phyloP scores from a whole-genome alignment of 1,140 invertebrate genomes.

The Drosophila subobscura region DNA sequence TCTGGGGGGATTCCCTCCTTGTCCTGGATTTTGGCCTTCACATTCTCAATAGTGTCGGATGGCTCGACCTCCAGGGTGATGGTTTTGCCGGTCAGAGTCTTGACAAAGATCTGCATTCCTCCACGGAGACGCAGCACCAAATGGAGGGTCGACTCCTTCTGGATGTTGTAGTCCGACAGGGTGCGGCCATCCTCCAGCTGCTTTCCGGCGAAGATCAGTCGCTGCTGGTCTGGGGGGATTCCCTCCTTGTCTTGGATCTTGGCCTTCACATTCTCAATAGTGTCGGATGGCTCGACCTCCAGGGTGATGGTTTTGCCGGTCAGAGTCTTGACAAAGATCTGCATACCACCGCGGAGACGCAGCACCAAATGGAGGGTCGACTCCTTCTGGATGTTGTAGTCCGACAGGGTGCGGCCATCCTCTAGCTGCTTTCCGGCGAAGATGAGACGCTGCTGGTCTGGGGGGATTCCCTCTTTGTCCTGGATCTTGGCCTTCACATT shows the following conservation, averaged over 20 bases:
- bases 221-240: conserved; percentile 90
- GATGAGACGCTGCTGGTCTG: conserved; percentile 85
- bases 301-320: conserved; percentile 94
- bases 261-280: conserved; percentile 93
- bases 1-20: conserved; percentile 90
- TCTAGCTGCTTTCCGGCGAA: conserved; percentile 88
- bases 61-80: conserved; percentile 92
- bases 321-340: conserved; percentile 92
- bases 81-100: conserved; percentile 92
- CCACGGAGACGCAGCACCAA: conserved; percentile 92
- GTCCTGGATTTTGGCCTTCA: conserved; percentile 91
- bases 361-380: conserved; percentile 88
- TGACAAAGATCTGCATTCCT: conserved; percentile 92
- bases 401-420: conserved; percentile 85
- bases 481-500: conserved; percentile 91
- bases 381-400: conserved; percentile 87
- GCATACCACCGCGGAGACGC: conserved; percentile 86
- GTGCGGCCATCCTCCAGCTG: conserved; percentile 92
- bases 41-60: conserved; percentile 92
- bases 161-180: conserved; percentile 92
- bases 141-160: conserved; percentile 96
- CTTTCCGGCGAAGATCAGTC: conserved; percentile 90
- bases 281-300: conserved; percentile 91
- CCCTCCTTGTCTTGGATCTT: conserved; percentile 91
- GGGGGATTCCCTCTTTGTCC: conserved; percentile 87